Evolutionary conservation across 2,888 invertebrate genomes (phyloP).

Genomic region (Thera britannica): DNA sequence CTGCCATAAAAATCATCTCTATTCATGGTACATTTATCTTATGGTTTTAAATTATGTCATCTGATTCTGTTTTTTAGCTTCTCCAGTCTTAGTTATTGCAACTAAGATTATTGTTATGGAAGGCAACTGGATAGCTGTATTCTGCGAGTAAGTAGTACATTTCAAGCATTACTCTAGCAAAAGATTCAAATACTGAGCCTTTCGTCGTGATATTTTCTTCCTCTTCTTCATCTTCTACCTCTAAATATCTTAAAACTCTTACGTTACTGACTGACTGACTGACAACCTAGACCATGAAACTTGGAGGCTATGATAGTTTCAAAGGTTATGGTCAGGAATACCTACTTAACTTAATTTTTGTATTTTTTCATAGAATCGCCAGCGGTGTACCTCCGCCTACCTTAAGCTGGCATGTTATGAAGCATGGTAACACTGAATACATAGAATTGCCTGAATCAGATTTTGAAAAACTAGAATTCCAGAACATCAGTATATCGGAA

Average conservation of each 20-base stretch:
- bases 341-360: too few species aligned
- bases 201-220: too few species aligned
- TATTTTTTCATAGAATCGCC: slow-evolving; percentile 3
- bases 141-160: slow-evolving; percentile 12
- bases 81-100: slow-evolving; percentile 1
- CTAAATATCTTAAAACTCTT: too few species aligned
- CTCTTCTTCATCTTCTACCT: too few species aligned
- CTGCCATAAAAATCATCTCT: too few species aligned
- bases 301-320: too few species aligned
- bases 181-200: neutral
- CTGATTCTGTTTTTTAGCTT: slow-evolving; percentile 12
- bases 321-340: too few species aligned
- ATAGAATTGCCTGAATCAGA: neutral
- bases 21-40: too few species aligned
- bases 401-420: slow-evolving; percentile 11
- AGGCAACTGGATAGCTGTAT: neutral
- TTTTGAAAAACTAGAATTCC: slow-evolving; percentile 5
- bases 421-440: slow-evolving; percentile 1
- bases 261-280: too few species aligned
- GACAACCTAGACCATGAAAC: too few species aligned
- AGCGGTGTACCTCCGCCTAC: slow-evolving; percentile 12
- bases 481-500: slow-evolving; percentile 13
- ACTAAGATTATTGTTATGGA: slow-evolving; percentile 12
- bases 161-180: neutral
- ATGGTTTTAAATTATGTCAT: neutral